These are phyloP conservation scores for Ascidia mentula DNA, from an alignment of 23 tunicate species.

Conservation along the genomic window DNA sequence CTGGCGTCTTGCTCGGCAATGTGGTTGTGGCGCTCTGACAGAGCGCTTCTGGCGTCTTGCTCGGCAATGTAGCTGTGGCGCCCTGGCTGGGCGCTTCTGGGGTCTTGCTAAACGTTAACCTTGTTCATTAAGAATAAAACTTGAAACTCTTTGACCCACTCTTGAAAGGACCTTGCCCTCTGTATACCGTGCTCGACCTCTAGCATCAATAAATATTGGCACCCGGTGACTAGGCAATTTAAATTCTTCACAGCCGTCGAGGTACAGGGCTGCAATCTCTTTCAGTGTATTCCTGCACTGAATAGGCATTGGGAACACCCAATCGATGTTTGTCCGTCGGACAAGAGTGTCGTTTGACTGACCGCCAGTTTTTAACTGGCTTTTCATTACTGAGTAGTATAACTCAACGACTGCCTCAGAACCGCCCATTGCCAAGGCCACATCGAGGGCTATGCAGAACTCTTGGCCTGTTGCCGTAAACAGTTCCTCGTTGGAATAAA, in stretches of 20 bases:
- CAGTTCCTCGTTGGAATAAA: conserved; percentile 15
- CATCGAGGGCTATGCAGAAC: conserved; percentile 25
- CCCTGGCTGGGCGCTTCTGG: too few relatives aligned
- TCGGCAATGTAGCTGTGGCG: too few relatives aligned
- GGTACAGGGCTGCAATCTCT: conserved; percentile 4
- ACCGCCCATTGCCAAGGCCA: conserved; percentile 13
- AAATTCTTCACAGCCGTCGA: conserved; percentile 21
- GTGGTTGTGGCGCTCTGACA: too few relatives aligned
- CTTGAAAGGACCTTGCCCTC: conserved; percentile 1
- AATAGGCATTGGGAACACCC: conserved; percentile 15
- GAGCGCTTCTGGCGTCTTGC: too few relatives aligned
- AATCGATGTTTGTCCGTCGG: conserved; percentile 21
- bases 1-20: too few relatives aligned
- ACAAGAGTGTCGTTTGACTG: conserved; percentile 22
- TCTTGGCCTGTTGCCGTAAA: conserved; percentile 7
- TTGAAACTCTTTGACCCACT: not conserved
- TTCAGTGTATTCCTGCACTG: conserved; percentile 10
- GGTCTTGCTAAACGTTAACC: not conserved
- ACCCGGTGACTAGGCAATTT: conserved; percentile 7
- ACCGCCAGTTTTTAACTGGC: conserved; percentile 10
- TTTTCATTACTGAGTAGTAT: conserved; percentile 29
- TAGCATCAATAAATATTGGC: conserved; percentile 19
- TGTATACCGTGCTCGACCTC: conserved; percentile 17
- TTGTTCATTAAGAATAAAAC: not conserved
- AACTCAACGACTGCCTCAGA: conserved; percentile 23